Evolutionary conservation across 92 coral and sea anemone species (phyloP).

Genomic region (Heteractis magnifica): DNA sequence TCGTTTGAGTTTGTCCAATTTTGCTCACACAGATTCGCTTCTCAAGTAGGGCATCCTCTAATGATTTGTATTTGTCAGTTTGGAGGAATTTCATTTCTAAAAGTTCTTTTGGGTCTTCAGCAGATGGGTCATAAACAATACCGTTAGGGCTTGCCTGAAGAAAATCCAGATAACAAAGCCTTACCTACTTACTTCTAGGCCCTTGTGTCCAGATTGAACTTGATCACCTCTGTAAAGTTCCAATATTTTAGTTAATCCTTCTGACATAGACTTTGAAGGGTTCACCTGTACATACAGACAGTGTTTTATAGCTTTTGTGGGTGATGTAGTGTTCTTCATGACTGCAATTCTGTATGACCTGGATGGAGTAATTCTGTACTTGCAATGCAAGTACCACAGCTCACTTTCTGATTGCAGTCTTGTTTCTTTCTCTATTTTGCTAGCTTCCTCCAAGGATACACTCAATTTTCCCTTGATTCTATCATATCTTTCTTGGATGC

Average conservation of each 20-base stretch:
- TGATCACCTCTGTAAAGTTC: not conserved
- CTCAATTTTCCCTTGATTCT: constrained; percentile 20
- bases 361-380: constrained; percentile 36
- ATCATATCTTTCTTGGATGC: constrained; percentile 21
- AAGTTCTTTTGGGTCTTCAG: constrained; percentile 5
- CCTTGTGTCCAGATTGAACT: not conserved
- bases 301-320: not conserved
- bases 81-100: constrained; percentile 35
- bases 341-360: constrained; percentile 12
- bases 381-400: constrained; percentile 21
- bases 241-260: not conserved
- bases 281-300: not conserved
- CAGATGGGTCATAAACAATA: constrained; percentile 29
- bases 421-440: constrained; percentile 26
- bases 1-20: not conserved
- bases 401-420: constrained; percentile 21
- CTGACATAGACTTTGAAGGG: not conserved
- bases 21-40: constrained; percentile 17
- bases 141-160: constrained; percentile 45
- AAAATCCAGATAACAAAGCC: constrained; percentile 11
- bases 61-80: not conserved
- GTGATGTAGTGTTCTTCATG: not conserved
- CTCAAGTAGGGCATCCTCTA: constrained; percentile 9
- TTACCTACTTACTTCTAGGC: not conserved
- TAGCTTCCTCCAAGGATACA: constrained; percentile 14